Base-by-base conservation (phyloP, 2,113 vertebrate genomes). In the Seriola rivoliana region DNA sequence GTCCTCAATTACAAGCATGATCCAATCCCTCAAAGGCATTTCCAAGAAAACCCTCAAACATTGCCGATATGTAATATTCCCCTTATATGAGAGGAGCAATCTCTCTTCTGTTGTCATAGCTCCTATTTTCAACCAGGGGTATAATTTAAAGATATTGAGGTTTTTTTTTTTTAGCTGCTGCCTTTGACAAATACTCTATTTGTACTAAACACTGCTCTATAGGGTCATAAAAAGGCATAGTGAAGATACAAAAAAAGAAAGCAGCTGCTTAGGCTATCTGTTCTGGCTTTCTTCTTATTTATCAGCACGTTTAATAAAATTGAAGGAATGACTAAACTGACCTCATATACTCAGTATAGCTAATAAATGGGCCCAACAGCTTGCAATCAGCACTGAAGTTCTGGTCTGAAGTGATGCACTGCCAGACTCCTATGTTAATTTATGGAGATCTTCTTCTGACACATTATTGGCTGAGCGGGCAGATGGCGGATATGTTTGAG, bases 1-100 rank as follows among this genome's bases (percentile, higher is more conserved):
- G 81, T 88, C 77, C 83, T 89, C 75, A 84, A 89, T 91, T 88
- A 90, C 86, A 91, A 83, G 75, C 72, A 72, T 75, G 62, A 88
- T 82, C 68, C 59, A 71, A 74, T 78, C 76, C 87, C 81, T 89
- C 77, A 87, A 82, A 88, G 59, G 48, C 84, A 65, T 86, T 88
- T 88, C 85, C 85, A 92, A 71, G 84, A 87, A 85, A 86, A 67
- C 55, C 75, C 76, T 81, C 66, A 78, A 60, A 80, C 62, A 70
- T 85, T 55, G 72, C 81, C 3, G 32, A 81, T 78, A 75, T 84
- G 69, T 84, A 88, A 82, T 84, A 83, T 77, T 70, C 57, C 80
- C 25, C 40, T 78, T 81, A 71, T 82, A 60, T 75, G 46, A 84
- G 52, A 50, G 60, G 21, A 83, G 82, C 21, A 50, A 50, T 74